Percentiles rank a stretch among this genome's conserved stretches.
Evolutionary conservation across 2,888 invertebrate genomes (phyloP).

Genomic region (Sthenelais limicola): DNA sequence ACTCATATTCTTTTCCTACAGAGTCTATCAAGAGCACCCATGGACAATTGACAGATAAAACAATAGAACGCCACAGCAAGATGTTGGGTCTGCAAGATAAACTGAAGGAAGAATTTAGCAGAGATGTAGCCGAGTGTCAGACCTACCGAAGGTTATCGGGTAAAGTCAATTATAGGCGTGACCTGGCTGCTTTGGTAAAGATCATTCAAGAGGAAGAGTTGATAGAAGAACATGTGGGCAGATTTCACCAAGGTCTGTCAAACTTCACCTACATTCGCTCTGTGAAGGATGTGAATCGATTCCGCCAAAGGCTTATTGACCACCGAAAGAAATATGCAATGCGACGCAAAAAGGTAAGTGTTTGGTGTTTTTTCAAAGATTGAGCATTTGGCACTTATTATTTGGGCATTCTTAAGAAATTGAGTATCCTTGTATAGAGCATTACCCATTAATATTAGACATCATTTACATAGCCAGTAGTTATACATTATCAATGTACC

Average conservation of each 20-base stretch:
- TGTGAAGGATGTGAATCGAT: background rate
- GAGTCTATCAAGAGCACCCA: constrained; percentile 47
- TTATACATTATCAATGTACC: too few relatives aligned
- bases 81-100: constrained; percentile 47
- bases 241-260: background rate
- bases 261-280: background rate
- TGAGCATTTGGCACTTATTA: too few relatives aligned
- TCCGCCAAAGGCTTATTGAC: background rate
- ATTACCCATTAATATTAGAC: too few relatives aligned
- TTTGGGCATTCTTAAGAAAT: too few relatives aligned
- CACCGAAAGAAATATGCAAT: background rate
- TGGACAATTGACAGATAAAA: constrained; percentile 47
- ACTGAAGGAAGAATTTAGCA: constrained; percentile 38
- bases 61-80: constrained; percentile 49
- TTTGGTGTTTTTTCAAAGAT: background rate
- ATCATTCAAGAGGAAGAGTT: background rate
- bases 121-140: background rate
- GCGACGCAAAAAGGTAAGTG: background rate
- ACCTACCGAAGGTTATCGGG: background rate
- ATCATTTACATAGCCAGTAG: too few relatives aligned
- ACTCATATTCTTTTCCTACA: too few relatives aligned
- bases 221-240: background rate
- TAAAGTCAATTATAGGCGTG: background rate
- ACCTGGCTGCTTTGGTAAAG: background rate
- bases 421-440: too few relatives aligned